phyloP scores from a whole-genome alignment of 2,888 invertebrate species.

The Caenorhabditis sp. region DNA sequence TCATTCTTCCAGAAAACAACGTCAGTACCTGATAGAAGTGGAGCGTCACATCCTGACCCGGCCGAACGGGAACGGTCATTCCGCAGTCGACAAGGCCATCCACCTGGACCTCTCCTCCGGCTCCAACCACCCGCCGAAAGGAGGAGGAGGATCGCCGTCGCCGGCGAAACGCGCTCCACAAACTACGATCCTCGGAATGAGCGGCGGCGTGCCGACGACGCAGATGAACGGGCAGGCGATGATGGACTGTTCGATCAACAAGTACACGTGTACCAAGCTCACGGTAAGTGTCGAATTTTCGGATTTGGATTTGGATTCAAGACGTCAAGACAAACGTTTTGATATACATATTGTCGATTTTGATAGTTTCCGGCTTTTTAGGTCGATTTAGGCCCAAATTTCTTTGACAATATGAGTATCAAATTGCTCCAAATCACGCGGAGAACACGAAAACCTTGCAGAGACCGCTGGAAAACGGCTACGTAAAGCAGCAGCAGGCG shows the following conservation, averaged over 20 bases:
- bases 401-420: too few species aligned
- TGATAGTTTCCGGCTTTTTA: too few species aligned
- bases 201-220: constrained; percentile 12
- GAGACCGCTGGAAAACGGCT: constrained; percentile 37
- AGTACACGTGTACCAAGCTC: constrained; percentile 48
- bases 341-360: too few species aligned
- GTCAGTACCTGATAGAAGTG: constrained; percentile 55
- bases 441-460: too few species aligned
- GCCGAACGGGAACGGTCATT: constrained; percentile 43
- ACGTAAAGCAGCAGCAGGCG: background rate
- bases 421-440: too few species aligned
- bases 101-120: constrained; percentile 53
- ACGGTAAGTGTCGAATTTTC: constrained; percentile 11
- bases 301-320: too few species aligned
- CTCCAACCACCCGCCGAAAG: constrained; percentile 8
- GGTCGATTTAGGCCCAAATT: too few species aligned
- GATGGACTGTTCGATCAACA: constrained; percentile 45
- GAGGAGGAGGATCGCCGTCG: constrained; percentile 21
- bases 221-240: constrained; percentile 24
- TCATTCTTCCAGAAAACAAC: constrained; percentile 36
- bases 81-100: constrained; percentile 45
- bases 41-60: constrained; percentile 49
- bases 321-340: too few species aligned
- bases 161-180: constrained; percentile 13
- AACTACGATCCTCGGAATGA: constrained; percentile 36